Evolutionary conservation across 2,888 invertebrate species (phyloP), one percentile per base, ranked within the genome.

Genomic region (Arctia plantaginis): DNA sequence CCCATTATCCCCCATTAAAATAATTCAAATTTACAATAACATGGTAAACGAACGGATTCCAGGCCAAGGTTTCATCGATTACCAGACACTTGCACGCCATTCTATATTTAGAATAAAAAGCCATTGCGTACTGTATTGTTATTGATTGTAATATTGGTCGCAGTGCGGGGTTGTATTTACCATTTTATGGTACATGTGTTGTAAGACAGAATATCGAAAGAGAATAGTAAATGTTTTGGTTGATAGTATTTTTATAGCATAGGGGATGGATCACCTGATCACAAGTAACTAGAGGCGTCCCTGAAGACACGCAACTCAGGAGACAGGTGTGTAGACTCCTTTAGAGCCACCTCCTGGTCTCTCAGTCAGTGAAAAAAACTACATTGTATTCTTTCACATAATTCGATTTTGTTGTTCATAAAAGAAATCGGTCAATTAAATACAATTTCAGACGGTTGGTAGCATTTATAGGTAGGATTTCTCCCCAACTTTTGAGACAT

Each of bases 1-100:
- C 64, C 66, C 66, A 79, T 79, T 77, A 80, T 78, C 51, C 69
- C 73, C 62, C 62, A 79, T 73, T 78, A 81, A 81, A 77, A 80
- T 74, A 77, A 82, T 81, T 77, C 83, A 81, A 85, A 88, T 85
- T 82, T 77, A 86, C 77, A 77, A 85, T 87, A 86, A 86, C 83
- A 86, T 88, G 87, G 85, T 83, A 87, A 86, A 79, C 73, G 80
- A 82, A 85, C 74, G 78, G 80, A 82, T 88, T 87, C 85, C 88
- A 89, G 93, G 93, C 91, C 93, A 94, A 94, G 93, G 93, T 86
- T 73, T 76, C 87, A 93, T 93, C 92, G 93, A 93, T 93, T 89
- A 82, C 77, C 73, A 80, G 87, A 85, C 85, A 83, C 82, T 77
- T 81, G 89, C 92, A 93, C 91, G 91, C 89, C 71, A 91, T 77